phyloP scores from a whole-genome alignment of 2,113 vertebrate genomes.

The Turdus rufiventris region DNA sequence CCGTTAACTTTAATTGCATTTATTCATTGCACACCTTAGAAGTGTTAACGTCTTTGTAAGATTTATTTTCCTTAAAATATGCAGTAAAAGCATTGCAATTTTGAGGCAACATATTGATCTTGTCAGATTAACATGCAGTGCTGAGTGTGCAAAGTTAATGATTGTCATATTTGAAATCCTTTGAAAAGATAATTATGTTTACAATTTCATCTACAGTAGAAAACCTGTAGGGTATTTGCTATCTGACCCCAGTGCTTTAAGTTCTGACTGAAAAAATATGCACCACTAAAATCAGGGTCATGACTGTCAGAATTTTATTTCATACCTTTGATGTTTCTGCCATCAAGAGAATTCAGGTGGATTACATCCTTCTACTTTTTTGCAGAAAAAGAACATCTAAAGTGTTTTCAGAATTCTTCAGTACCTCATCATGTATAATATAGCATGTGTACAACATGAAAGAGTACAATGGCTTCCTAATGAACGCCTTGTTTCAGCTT shows the following conservation, averaged over 20 bases:
- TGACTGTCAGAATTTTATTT: background rate
- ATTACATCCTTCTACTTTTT: background rate
- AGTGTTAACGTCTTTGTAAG: background rate
- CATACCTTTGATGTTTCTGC: background rate
- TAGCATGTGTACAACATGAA: background rate
- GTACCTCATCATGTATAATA: background rate
- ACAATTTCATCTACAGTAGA: background rate
- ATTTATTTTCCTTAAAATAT: background rate
- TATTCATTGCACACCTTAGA: background rate
- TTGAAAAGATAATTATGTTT: slow-evolving; percentile 27
- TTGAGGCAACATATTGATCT: background rate
- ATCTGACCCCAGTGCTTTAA: background rate
- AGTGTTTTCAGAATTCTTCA: background rate
- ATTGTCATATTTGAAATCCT: slow-evolving; percentile 4
- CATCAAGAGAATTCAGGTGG: background rate
- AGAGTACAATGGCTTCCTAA: background rate
- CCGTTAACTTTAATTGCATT: background rate
- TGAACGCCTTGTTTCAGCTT: background rate
- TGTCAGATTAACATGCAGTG: background rate
- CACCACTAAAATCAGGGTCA: background rate
- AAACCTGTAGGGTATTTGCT: background rate
- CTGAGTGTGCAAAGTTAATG: background rate
- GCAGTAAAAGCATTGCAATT: background rate
- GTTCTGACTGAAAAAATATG: background rate
- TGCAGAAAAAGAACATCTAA: background rate